phyloP scores from a whole-genome alignment of 2,797 vertebrate genomes.

The Furcifer pardalis region DNA sequence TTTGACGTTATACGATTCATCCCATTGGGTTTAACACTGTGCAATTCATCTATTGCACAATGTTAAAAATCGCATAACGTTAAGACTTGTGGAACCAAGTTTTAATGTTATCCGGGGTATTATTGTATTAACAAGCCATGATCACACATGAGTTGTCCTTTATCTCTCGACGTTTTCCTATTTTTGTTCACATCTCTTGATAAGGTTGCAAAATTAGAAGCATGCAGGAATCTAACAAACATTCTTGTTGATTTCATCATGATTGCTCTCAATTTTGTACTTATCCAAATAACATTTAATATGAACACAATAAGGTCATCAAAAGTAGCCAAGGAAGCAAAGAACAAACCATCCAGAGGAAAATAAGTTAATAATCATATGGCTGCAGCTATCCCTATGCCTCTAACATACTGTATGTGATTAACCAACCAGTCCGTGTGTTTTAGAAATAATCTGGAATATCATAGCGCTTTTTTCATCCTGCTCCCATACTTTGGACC shows the following conservation, averaged over 20 bases:
- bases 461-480: neutral
- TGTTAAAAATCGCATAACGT: no score
- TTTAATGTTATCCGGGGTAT: no score
- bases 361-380: conserved; percentile 18
- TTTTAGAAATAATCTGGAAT: neutral
- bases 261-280: conserved; percentile 26
- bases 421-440: neutral
- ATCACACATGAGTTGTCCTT: neutral
- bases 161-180: neutral
- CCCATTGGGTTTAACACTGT: no score
- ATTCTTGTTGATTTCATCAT: conserved; percentile 14
- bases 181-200: neutral
- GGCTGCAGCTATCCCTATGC: neutral
- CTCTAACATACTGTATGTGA: neutral
- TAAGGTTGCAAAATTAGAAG: conserved; percentile 15
- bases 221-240: neutral
- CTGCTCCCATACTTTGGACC: neutral
- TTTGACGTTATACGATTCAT: no score
- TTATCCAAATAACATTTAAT: conserved; percentile 28
- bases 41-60: no score
- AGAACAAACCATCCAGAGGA: conserved; percentile 32
- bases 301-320: conserved; percentile 33
- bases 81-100: no score
- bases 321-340: conserved; percentile 18
- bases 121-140: neutral